Conservation (phyloP, 2,113 vertebrate species). For the Toxotes chatareus region DNA sequence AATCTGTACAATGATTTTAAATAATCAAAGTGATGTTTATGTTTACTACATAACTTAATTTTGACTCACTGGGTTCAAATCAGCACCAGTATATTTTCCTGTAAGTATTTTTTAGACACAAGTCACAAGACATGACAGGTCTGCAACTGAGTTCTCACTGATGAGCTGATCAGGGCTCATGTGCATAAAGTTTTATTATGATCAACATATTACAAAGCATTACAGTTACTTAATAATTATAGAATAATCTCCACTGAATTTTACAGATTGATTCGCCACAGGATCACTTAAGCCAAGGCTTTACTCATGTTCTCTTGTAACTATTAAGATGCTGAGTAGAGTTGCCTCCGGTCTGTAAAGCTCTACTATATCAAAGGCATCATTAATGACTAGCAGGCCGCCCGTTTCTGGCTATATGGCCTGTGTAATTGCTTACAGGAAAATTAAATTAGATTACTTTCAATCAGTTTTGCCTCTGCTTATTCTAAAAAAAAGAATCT, state of each 20-base stretch:
- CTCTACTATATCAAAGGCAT: constrained; percentile 37
- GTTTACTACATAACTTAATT: neutral
- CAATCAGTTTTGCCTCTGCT: constrained; percentile 5
- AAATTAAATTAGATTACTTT: constrained; percentile 37
- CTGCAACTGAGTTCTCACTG: neutral
- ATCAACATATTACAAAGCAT: neutral
- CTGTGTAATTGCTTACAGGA: constrained; percentile 36
- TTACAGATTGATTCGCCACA: neutral
- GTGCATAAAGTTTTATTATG: neutral
- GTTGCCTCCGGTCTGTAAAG: constrained; percentile 11
- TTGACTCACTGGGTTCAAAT: no score
- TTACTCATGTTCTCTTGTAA: constrained; percentile 1
- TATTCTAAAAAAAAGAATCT: constrained; percentile 20
- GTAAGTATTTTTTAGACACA: neutral
- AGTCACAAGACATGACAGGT: neutral
- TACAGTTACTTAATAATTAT: neutral
- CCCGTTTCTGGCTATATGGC: constrained; percentile 9
- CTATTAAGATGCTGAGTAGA: constrained; percentile 5
- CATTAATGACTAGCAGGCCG: constrained; percentile 51
- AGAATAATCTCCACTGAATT: neutral
- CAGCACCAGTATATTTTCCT: no score
- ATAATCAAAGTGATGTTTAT: neutral
- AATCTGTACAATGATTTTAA: neutral
- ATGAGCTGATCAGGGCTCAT: neutral
- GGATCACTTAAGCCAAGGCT: neutral